These are phyloP conservation scores for Orthonychiurus folsomi DNA, from an alignment of 2,888 invertebrate species.

Conservation along the genomic window DNA sequence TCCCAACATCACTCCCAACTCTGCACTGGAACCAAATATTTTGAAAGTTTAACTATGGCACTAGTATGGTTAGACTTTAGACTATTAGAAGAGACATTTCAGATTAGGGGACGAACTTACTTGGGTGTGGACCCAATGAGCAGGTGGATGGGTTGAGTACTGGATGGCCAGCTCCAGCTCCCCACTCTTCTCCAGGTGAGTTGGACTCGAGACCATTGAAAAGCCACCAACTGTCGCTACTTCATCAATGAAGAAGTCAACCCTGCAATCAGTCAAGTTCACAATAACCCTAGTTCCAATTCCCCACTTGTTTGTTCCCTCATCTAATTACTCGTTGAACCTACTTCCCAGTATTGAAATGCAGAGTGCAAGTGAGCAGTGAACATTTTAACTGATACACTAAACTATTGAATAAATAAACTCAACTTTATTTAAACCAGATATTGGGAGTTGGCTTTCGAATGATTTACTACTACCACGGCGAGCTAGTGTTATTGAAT, in stretches of 20 bases:
- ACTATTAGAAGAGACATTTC: too few species aligned
- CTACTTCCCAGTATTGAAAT: too few species aligned
- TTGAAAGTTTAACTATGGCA: too few species aligned
- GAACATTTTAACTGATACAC: too few species aligned
- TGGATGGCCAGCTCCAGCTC: slow-evolving; percentile 45
- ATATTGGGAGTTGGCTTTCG: not conserved
- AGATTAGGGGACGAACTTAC: too few species aligned
- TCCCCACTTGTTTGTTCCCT: not conserved
- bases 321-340: not conserved
- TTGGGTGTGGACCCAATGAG: slow-evolving; percentile 45
- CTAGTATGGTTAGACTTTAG: too few species aligned
- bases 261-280: slow-evolving; percentile 42
- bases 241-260: slow-evolving; percentile 46
- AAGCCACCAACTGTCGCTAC: slow-evolving; percentile 45
- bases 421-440: not conserved
- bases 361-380: too few species aligned
- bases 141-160: slow-evolving; percentile 45
- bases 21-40: too few species aligned
- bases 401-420: not conserved
- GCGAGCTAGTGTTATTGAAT: too few species aligned
- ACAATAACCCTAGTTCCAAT: not conserved
- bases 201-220: slow-evolving; percentile 46
- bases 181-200: slow-evolving; percentile 39
- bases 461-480: too few species aligned
- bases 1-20: slow-evolving; percentile 42